These are phyloP conservation scores for Pteruthius melanotis DNA, from an alignment of 2,113 vertebrate species.

Conservation along the genomic window DNA sequence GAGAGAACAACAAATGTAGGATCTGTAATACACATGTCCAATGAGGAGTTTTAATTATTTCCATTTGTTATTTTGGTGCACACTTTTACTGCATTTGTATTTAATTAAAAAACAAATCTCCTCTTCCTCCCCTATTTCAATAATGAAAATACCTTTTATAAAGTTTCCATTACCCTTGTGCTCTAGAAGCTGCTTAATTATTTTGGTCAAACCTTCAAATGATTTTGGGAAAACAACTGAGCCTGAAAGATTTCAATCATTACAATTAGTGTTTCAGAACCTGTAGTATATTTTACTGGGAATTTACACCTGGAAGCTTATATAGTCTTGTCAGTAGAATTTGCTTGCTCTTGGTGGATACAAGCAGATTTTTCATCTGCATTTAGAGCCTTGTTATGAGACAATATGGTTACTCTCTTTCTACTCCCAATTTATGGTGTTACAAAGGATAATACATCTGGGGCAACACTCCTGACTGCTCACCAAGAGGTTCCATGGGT, in stretches of 20 bases:
- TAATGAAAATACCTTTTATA: background rate
- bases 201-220: background rate
- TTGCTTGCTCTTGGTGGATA: background rate
- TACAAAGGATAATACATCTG: background rate
- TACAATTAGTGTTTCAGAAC: background rate
- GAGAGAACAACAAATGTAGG: background rate
- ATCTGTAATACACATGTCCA: background rate
- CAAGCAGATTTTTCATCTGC: background rate
- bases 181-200: background rate
- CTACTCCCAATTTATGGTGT: background rate
- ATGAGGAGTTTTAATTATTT: background rate
- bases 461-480: background rate
- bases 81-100: background rate
- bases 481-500: background rate
- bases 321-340: background rate
- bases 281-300: background rate
- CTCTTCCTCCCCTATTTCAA: background rate
- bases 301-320: background rate
- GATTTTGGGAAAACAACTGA: background rate
- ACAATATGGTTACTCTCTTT: background rate
- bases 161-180: background rate
- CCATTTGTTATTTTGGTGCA: background rate
- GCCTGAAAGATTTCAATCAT: background rate
- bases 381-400: background rate
- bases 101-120: background rate